phyloP scores from a whole-genome alignment of 1,140 invertebrate genomes.

The Leptonema lineaticorne region DNA sequence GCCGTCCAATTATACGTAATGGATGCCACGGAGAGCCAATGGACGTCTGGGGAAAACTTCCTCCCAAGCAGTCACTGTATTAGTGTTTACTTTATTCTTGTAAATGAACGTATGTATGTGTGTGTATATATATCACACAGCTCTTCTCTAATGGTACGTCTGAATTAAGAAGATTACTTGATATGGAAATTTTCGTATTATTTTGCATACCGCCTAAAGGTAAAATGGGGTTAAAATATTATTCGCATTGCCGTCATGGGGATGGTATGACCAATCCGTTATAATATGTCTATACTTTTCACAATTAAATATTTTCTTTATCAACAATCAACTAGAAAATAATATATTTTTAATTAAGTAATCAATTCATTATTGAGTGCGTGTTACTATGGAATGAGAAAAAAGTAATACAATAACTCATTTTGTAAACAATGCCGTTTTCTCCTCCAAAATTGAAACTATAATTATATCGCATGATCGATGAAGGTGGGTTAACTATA shows the following conservation, averaged over 20 bases:
- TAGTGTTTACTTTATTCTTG: constrained; percentile 26
- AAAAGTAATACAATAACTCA: no score
- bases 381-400: no score
- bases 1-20: constrained; percentile 41
- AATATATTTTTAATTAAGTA: no score
- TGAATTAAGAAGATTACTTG: constrained; percentile 31
- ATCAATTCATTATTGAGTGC: no score
- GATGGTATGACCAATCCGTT: neutral
- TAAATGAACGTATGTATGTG: neutral
- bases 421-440: no score
- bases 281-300: neutral
- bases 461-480: constrained; percentile 2
- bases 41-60: constrained; percentile 34
- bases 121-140: neutral
- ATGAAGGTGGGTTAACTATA: neutral
- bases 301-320: neutral
- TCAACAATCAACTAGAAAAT: no score
- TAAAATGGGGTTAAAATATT: constrained; percentile 17
- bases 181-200: constrained; percentile 19
- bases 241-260: constrained; percentile 9
- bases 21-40: constrained; percentile 34
- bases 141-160: constrained; percentile 28
- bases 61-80: constrained; percentile 11
- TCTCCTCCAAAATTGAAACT: constrained; percentile 3
- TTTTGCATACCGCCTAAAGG: constrained; percentile 8